Evolutionary conservation across 2,113 vertebrate genomes (phyloP).

Genomic region (Eolophus roseicapilla): DNA sequence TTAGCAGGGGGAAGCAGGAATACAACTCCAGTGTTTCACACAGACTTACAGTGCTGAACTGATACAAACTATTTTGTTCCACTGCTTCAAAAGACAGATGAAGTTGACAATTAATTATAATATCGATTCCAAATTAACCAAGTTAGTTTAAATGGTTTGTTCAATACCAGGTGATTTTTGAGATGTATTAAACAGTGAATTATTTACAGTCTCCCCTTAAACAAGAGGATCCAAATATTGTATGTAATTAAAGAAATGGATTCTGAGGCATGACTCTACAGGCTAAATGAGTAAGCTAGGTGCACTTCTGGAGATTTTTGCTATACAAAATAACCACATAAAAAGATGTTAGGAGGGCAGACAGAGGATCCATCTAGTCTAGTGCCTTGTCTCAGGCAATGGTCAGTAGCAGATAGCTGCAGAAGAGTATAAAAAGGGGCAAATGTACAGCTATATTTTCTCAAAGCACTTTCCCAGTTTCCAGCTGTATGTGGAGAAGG

Average conservation of each 20-base stretch:
- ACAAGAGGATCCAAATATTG: background rate
- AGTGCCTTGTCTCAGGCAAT: background rate
- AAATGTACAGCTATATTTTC: background rate
- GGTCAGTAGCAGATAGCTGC: background rate
- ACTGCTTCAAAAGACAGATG: background rate
- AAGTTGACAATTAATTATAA: slow-evolving; percentile 18
- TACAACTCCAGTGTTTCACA: background rate
- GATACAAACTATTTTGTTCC: background rate
- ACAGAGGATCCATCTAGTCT: background rate
- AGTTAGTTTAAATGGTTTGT: slow-evolving; percentile 1
- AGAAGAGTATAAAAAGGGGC: background rate
- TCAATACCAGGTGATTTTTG: background rate
- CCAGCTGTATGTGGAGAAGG: background rate
- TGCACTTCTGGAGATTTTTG: background rate
- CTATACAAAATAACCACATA: background rate
- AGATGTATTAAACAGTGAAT: background rate
- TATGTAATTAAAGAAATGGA: background rate
- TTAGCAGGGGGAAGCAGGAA: background rate
- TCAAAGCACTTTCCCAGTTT: background rate
- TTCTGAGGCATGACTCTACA: background rate
- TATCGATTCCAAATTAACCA: slow-evolving; percentile 13
- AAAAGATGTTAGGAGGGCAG: background rate
- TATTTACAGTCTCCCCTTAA: background rate
- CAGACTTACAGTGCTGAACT: background rate
- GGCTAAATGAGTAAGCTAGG: background rate